phyloP scores from a whole-genome alignment of 2,888 invertebrate genomes.

The Ecdyonurus torrentis region DNA sequence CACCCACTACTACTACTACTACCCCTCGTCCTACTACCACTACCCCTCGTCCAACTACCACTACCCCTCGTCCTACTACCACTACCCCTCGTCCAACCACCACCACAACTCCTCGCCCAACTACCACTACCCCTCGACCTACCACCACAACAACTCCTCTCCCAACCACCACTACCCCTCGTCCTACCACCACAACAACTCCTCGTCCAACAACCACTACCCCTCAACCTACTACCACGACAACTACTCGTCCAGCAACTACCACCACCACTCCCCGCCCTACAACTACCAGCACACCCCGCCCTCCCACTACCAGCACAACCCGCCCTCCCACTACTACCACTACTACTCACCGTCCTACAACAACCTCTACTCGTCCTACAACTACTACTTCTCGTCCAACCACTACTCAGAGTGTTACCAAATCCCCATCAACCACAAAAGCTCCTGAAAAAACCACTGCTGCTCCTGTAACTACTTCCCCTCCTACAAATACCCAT shows the following conservation, averaged over 20 bases:
- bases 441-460: background rate
- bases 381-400: background rate
- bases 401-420: background rate
- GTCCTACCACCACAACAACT: background rate
- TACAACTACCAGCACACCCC: background rate
- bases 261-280: background rate
- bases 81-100: background rate
- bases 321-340: background rate
- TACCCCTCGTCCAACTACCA: background rate
- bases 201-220: background rate
- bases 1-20: too few species aligned
- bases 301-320: background rate
- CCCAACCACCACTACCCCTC: background rate
- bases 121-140: background rate
- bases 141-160: background rate
- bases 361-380: background rate
- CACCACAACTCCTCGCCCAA: background rate
- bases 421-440: background rate
- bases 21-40: background rate
- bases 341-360: background rate
- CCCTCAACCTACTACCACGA: background rate
- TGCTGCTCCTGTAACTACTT: background rate
- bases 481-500: background rate
- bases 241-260: too few species aligned
- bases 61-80: background rate